Evolutionary conservation across 2,888 invertebrate genomes (phyloP).

Genomic region (Tenthredo distinguenda): DNA sequence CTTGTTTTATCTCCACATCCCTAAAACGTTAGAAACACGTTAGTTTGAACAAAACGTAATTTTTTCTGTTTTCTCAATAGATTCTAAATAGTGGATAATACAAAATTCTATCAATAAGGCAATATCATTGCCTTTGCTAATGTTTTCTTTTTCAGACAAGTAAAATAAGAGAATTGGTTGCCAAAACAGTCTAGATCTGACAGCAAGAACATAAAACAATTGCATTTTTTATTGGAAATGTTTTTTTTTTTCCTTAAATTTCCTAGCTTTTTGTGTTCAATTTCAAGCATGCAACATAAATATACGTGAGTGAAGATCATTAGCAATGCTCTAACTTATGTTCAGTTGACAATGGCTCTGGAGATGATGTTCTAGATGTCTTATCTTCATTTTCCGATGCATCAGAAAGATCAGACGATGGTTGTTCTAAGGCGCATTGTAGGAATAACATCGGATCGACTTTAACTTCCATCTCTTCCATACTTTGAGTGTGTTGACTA

Average conservation of each 20-base stretch:
- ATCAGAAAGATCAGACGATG: slow-evolving; percentile 71
- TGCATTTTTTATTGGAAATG: neutral
- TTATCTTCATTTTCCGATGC: slow-evolving; percentile 74
- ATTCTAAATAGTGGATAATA: neutral
- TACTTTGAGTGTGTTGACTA: slow-evolving; percentile 66
- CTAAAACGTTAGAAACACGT: neutral
- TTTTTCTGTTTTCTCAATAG: neutral
- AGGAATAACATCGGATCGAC: slow-evolving; percentile 86
- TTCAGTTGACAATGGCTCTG: slow-evolving; percentile 61
- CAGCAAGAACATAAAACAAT: neutral
- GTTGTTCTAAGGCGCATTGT: slow-evolving; percentile 80
- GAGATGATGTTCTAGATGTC: slow-evolving; percentile 59
- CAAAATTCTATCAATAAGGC: neutral
- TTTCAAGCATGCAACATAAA: neutral
- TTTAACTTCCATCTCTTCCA: slow-evolving; percentile 83
- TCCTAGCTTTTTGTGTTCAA: neutral
- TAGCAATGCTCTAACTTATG: slow-evolving; percentile 64
- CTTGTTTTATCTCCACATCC: slow-evolving; percentile 59
- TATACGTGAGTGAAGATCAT: slow-evolving; percentile 37
- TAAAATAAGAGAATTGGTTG: neutral
- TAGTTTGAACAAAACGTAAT: neutral
- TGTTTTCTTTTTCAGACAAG: neutral
- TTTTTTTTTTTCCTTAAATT: neutral
- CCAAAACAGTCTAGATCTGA: neutral
- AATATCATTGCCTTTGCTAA: neutral